Evolutionary conservation across 92 coral and sea anemone species (phyloP).

Genomic region (Paragorgia papillata): DNA sequence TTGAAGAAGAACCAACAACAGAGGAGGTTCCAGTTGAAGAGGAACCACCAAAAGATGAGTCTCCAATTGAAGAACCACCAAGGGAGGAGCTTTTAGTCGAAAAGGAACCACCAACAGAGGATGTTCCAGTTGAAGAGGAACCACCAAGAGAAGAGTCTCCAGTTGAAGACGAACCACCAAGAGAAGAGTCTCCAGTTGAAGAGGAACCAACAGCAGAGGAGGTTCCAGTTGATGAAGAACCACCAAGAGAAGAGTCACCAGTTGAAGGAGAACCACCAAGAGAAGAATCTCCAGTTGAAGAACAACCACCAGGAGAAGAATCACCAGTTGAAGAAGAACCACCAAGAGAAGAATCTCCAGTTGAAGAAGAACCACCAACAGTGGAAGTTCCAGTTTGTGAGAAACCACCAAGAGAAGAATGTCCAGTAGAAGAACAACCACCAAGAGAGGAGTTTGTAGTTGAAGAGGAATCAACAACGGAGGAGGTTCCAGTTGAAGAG

Average conservation of each 20-base stretch:
- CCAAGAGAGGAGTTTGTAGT: conserved; percentile 76
- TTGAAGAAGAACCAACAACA: not conserved
- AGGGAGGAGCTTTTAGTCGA: not conserved
- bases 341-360: not conserved
- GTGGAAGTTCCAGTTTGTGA: conserved; percentile 50
- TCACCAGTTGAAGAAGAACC: not conserved
- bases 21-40: conserved; percentile 9
- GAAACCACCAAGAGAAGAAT: conserved; percentile 66
- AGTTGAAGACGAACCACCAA: not conserved
- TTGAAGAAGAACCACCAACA: conserved; percentile 25
- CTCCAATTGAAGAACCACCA: not conserved
- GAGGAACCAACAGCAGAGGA: not conserved
- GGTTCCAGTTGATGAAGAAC: not conserved
- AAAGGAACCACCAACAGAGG: not conserved
- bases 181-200: not conserved
- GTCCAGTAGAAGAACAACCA: conserved; percentile 62
- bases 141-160: not conserved
- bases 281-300: conserved; percentile 2
- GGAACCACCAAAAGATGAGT: not conserved
- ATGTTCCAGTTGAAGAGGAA: not conserved
- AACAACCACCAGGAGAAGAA: conserved; percentile 3
- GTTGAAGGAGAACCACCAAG: conserved; percentile 6
- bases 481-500: conserved; percentile 64
- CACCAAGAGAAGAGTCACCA: not conserved
- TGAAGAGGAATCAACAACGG: conserved; percentile 55